Conservation (phyloP, 2,888 invertebrate species). For the Lasiommata megera region DNA sequence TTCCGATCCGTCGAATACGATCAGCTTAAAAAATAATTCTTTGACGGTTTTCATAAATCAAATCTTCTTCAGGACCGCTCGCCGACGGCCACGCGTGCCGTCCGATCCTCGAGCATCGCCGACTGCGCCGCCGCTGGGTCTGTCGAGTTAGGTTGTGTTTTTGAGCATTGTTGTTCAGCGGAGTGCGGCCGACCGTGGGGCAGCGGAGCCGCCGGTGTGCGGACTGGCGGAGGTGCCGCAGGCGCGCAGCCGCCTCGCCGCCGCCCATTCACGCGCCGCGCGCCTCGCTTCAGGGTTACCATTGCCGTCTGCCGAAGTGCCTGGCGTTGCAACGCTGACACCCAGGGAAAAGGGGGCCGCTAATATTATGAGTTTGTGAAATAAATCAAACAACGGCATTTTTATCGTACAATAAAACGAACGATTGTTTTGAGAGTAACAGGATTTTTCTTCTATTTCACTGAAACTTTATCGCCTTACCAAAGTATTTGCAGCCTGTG, state of each 20-base stretch:
- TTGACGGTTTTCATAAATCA: conserved; percentile 72
- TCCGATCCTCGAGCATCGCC: conserved; percentile 72
- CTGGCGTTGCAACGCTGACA: neutral
- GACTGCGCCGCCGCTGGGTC: conserved; percentile 60
- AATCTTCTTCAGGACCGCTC: conserved; percentile 67
- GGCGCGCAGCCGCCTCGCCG: conserved; percentile 48
- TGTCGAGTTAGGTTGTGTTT: conserved; percentile 71
- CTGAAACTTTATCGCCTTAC: too few relatives aligned
- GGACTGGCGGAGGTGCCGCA: conserved; percentile 70
- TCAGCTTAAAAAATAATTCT: conserved; percentile 63
- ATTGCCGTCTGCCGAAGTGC: neutral
- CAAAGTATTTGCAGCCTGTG: too few relatives aligned
- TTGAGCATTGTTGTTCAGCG: conserved; percentile 79
- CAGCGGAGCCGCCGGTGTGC: conserved; percentile 81
- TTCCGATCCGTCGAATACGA: conserved; percentile 67
- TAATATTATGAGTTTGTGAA: neutral
- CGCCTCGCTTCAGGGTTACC: conserved; percentile 34
- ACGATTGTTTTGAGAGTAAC: too few relatives aligned
- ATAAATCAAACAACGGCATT: too few relatives aligned
- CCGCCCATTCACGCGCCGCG: conserved; percentile 60
- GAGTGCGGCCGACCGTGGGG: conserved; percentile 81
- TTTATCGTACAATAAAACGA: too few relatives aligned
- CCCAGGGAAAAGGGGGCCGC: neutral
- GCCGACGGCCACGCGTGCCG: conserved; percentile 73
- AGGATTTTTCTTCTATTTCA: too few relatives aligned